Percentiles rank a stretch among this genome's conserved stretches.
Conservation (phyloP, 2,113 vertebrate species). For the Orycteropus afer region DNA sequence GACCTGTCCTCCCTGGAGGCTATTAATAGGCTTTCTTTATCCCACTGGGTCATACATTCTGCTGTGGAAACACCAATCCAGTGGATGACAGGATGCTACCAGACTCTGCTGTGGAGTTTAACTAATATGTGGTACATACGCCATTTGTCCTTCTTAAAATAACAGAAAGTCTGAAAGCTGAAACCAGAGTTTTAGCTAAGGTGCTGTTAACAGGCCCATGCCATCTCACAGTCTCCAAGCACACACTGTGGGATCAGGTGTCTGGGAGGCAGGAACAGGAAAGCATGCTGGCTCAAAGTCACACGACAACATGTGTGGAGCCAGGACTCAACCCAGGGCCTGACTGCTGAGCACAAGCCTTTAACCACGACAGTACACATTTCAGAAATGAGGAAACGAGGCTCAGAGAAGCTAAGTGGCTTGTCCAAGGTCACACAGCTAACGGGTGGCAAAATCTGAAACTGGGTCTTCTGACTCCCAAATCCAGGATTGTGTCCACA, state of each 20-base stretch:
- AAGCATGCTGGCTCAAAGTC: not conserved
- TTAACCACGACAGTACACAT: not conserved
- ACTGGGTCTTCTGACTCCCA: not conserved
- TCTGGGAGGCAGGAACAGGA: not conserved
- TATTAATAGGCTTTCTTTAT: not conserved
- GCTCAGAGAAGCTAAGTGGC: not conserved
- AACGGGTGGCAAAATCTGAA: conserved; percentile 28
- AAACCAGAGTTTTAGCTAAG: not conserved
- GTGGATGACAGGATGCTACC: not conserved
- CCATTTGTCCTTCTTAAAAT: not conserved
- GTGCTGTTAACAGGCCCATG: not conserved
- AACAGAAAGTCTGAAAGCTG: not conserved
- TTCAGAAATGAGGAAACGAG: conserved; percentile 17
- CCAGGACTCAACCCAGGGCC: not conserved
- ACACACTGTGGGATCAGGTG: not conserved
- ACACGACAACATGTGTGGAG: not conserved
- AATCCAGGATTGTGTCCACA: not conserved
- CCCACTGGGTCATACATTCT: not conserved
- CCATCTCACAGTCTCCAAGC: not conserved
- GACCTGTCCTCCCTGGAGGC: not conserved
- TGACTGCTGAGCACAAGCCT: not conserved
- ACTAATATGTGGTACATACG: too few species aligned
- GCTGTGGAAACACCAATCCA: not conserved
- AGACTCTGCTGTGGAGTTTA: not conserved
- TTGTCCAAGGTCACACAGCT: conserved; percentile 6